Base-by-base conservation (phyloP, 2,797 vertebrate genomes). In the Sebastiscus albofasciatus region DNA sequence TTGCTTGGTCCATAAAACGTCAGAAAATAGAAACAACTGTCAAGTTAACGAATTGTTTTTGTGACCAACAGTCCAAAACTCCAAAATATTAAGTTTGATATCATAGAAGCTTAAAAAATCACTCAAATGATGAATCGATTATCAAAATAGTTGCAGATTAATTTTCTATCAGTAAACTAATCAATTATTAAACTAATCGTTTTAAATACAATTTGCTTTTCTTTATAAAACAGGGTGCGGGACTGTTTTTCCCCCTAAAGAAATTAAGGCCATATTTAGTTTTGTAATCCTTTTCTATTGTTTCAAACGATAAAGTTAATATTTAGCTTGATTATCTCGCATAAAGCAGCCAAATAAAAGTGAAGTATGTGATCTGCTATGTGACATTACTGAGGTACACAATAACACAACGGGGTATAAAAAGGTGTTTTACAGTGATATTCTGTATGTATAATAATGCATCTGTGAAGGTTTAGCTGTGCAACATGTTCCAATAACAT, bases 401-500 rank as follows among this genome's bases (percentile, higher is more conserved):
- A 71, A 11, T 64, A 31, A 76, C 59, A 52, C n/a, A 52, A 16
- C 16, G 22, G 34, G 33, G 36, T 52, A 27, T 31, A 22, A 67
- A 60, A 69, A 62, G 29, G n/a, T 27, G 52, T 27, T 2, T 10
- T 39, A 67, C 18, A 8, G 20, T 42, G 26, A 72, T 3, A 8
- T 4, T 61, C 55, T 83, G 64, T 66, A 24, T 26, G n/a, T 46
- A 16, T 46, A 52, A 6, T 66, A 22, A 65, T 24, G 22, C 33
- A 54, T 79, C 65, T 80, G 81, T 80, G 70, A 81, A 65, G 11
- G 33, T 24, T 70, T 16, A 77, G 16, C 67, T 39, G 74, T 39
- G 49, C 4, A 52, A 16, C 29, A 1, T 64, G 67, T 54, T 69
- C 27, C 7, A 9, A 16, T 27, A 7, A 52, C 33, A 34, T 60